Conservation (phyloP, 1,140 invertebrate genomes). For the Drusus annulatus region DNA sequence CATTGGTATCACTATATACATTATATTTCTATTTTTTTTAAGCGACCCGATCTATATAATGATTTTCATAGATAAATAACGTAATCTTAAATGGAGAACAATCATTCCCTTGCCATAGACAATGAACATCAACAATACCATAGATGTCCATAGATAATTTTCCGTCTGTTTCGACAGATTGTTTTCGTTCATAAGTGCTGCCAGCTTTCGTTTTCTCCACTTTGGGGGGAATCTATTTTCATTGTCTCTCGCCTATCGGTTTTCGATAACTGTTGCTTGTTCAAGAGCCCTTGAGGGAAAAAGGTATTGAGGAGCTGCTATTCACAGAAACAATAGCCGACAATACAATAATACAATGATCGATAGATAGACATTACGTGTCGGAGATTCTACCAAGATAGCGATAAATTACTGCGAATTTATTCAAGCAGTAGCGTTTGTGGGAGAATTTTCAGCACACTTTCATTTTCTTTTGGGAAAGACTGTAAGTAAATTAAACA, state of each 20-base stretch:
- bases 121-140: not conserved
- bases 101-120: constrained; percentile 1
- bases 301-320: not conserved
- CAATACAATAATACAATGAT: not conserved
- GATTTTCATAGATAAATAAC: not conserved
- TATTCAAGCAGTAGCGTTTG: no score
- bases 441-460: no score
- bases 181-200: constrained; percentile 7
- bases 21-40: no score
- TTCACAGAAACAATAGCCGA: constrained; percentile 9
- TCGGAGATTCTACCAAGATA: no score
- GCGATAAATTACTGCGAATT: no score
- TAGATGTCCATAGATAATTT: not conserved
- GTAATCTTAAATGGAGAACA: not conserved
- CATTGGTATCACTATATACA: no score
- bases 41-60: no score
- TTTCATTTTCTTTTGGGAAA: no score
- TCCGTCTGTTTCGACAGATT: not conserved
- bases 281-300: not conserved
- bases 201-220: not conserved
- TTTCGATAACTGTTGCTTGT: constrained; percentile 11
- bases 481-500: no score
- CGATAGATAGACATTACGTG: no score
- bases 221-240: constrained; percentile 14
- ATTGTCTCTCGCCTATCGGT: constrained; percentile 11